These are phyloP conservation scores for Eubasilissa regina DNA, from an alignment of 1,140 invertebrate genomes.

Conservation along the genomic window DNA sequence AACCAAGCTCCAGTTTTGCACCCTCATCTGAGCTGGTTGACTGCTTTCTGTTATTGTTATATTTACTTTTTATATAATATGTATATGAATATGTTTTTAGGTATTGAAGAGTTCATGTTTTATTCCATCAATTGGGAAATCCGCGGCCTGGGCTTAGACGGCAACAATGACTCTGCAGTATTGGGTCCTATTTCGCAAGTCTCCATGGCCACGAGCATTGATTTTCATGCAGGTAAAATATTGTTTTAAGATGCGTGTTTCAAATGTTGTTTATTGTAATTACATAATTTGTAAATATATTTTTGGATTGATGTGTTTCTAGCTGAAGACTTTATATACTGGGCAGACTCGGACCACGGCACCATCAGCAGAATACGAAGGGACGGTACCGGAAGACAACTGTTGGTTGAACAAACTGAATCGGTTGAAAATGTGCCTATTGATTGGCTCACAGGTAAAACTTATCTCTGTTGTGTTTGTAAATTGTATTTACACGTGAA, in stretches of 20 bases:
- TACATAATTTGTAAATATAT: slow-evolving; percentile 22
- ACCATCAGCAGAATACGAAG: slow-evolving; percentile 82
- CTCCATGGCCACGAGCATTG: slow-evolving; percentile 82
- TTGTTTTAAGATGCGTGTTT: neutral
- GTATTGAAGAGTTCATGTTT: slow-evolving; percentile 80
- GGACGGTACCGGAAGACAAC: slow-evolving; percentile 81
- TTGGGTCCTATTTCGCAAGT: slow-evolving; percentile 86
- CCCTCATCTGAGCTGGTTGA: too few relatives aligned
- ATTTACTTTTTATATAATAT: too few relatives aligned
- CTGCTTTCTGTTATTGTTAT: too few relatives aligned
- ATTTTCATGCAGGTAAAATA: slow-evolving; percentile 79
- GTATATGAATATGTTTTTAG: slow-evolving; percentile 55
- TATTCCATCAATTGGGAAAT: slow-evolving; percentile 86
- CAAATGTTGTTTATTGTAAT: neutral
- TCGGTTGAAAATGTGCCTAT: slow-evolving; percentile 74
- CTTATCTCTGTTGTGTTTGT: neutral
- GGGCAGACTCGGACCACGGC: slow-evolving; percentile 85
- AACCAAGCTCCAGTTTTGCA: too few relatives aligned
- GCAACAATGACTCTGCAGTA: slow-evolving; percentile 69
- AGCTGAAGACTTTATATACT: slow-evolving; percentile 82
- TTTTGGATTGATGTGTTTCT: slow-evolving; percentile 38
- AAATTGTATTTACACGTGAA: neutral
- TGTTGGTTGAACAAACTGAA: slow-evolving; percentile 70
- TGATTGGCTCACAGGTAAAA: slow-evolving; percentile 78
- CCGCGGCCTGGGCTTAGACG: slow-evolving; percentile 77